phyloP scores from a whole-genome alignment of 2,113 vertebrate genomes.

The Rhizomys pruinosus region DNA sequence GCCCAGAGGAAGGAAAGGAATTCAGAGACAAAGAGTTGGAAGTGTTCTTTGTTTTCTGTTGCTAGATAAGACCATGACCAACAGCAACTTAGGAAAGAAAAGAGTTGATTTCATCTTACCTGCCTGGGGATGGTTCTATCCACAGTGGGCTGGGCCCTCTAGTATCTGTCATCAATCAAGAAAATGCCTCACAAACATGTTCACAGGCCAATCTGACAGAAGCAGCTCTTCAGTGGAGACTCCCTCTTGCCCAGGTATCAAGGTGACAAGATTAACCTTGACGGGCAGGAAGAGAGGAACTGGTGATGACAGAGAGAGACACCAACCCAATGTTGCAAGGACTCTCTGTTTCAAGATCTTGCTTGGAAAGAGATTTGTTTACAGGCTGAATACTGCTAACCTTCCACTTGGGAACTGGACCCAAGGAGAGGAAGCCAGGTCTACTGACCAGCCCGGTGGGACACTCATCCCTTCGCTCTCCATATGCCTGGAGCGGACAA shows the following conservation, averaged over 20 bases:
- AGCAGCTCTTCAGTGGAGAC: too few relatives aligned
- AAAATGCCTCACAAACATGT: too few relatives aligned
- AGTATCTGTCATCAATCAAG: too few relatives aligned
- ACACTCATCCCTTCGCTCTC: not conserved
- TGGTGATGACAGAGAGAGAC: not conserved
- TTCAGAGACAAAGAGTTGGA: not conserved
- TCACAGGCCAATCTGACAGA: too few relatives aligned
- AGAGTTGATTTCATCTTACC: too few relatives aligned
- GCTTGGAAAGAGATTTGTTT: not conserved
- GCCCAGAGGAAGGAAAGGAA: not conserved
- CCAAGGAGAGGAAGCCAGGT: not conserved
- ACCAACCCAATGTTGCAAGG: not conserved
- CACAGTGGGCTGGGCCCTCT: too few relatives aligned
- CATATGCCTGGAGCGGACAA: not conserved
- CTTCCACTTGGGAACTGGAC: not conserved
- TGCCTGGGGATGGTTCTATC: too few relatives aligned
- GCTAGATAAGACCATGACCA: too few relatives aligned
- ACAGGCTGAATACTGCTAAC: not conserved
- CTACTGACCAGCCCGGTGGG: not conserved
- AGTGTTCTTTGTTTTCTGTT: too few relatives aligned
- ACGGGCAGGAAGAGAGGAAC: not conserved
- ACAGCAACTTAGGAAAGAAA: too few relatives aligned
- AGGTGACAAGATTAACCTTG: too few relatives aligned
- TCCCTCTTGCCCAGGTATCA: too few relatives aligned
- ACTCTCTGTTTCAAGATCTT: not conserved